Evolutionary conservation across 2,888 invertebrate species (phyloP).

Genomic region (Azorinus chamasolen): DNA sequence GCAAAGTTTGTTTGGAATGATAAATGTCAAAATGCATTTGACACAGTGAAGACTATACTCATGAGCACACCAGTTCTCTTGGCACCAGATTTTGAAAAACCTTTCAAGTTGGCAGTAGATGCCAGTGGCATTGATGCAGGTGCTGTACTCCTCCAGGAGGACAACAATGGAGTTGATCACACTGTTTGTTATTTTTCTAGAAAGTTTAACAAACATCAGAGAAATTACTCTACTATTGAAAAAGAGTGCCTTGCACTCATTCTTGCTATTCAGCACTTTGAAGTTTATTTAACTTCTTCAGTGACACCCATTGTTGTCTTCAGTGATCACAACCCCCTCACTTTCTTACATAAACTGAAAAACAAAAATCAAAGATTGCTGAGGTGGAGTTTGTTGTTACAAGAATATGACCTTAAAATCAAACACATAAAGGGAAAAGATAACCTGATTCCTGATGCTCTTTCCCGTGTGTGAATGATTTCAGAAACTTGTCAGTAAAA

Average conservation of each 20-base stretch:
- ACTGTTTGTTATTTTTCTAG: slow-evolving; percentile 63
- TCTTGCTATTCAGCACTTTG: slow-evolving; percentile 26
- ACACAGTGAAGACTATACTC: slow-evolving; percentile 18
- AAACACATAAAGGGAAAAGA: slow-evolving; percentile 3
- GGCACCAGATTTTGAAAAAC: slow-evolving; percentile 31
- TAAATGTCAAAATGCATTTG: slow-evolving; percentile 14
- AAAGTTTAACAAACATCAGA: slow-evolving; percentile 60
- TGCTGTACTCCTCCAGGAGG: slow-evolving; percentile 64
- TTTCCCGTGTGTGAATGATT: neutral
- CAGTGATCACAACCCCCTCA: slow-evolving; percentile 13
- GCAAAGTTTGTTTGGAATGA: slow-evolving; percentile 13
- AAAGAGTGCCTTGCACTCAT: too few species aligned
- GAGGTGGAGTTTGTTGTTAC: neutral
- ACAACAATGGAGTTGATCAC: slow-evolving; percentile 52
- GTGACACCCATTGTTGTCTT: slow-evolving; percentile 17
- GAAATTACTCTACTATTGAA: slow-evolving; percentile 57
- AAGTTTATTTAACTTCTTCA: slow-evolving; percentile 26
- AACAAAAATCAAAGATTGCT: slow-evolving; percentile 1
- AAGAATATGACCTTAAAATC: too few species aligned
- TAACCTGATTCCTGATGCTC: neutral
- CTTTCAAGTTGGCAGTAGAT: slow-evolving; percentile 66
- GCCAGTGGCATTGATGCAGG: slow-evolving; percentile 69
- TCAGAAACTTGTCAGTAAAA: too few species aligned
- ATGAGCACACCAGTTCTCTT: slow-evolving; percentile 23
- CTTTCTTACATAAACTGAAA: neutral